A percentile compares a stretch with the other conserved stretches of the same genome.
Evolutionary conservation across 92 coral and sea anemone species (phyloP).

Genomic region (Palythoa grandiflora): DNA sequence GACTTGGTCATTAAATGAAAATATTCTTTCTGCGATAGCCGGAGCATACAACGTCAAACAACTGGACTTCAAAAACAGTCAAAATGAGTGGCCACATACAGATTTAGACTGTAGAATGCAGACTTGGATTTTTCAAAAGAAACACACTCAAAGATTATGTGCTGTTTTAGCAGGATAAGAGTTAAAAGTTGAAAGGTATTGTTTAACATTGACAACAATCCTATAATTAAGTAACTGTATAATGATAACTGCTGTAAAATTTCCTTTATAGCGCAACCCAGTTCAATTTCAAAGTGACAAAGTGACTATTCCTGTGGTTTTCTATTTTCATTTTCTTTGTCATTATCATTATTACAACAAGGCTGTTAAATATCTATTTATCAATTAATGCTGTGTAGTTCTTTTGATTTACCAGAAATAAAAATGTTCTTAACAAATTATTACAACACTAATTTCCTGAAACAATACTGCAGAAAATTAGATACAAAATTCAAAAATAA

Average conservation of each 20-base stretch:
- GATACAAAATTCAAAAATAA: neutral
- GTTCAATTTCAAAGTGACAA: neutral
- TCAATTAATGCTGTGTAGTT: neutral
- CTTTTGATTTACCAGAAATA: neutral
- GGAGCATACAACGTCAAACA: neutral
- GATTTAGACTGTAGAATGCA: too few species aligned
- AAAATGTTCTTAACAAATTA: too few species aligned
- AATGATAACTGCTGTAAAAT: conserved; percentile 21
- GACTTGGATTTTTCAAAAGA: too few species aligned
- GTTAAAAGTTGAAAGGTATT: neutral
- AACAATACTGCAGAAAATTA: neutral
- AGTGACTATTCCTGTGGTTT: neutral
- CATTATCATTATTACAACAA: neutral
- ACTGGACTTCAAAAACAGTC: too few species aligned
- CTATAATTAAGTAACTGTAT: neutral
- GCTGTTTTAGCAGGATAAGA: too few species aligned
- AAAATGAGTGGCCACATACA: too few species aligned
- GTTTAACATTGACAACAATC: neutral
- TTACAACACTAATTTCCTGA: neutral
- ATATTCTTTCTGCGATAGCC: neutral
- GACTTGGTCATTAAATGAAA: neutral
- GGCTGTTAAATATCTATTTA: conserved; percentile 12
- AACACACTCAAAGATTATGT: too few species aligned
- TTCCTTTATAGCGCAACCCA: neutral
- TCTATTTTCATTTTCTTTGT: neutral